A percentile compares a stretch with the other conserved stretches of the same genome.
These are phyloP conservation scores for Cryptosula pallasiana DNA, from an alignment of 2,888 invertebrate species.

Conservation along the genomic window DNA sequence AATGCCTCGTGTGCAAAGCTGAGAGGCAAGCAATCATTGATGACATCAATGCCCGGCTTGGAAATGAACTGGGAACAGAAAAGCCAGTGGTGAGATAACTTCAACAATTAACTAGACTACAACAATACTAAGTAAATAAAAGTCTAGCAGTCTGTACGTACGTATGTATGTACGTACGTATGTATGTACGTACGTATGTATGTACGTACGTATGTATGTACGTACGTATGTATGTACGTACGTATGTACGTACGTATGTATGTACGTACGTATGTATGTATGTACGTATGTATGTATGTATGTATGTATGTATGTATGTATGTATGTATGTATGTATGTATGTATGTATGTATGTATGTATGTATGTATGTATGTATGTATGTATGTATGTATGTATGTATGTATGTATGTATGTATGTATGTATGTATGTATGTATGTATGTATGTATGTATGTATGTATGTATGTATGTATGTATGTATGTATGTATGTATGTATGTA, in stretches of 20 bases:
- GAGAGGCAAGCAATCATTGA: background rate
- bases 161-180: constrained; percentile 18
- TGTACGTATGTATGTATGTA: constrained; percentile 15
- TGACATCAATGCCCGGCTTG: too few species aligned
- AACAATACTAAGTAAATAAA: too few species aligned
- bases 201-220: constrained; percentile 18
- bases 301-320: constrained; percentile 21
- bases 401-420: constrained; percentile 21
- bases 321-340: constrained; percentile 22
- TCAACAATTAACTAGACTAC: too few species aligned
- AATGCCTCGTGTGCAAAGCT: background rate
- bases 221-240: constrained; percentile 22
- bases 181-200: constrained; percentile 11
- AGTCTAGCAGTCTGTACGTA: too few species aligned
- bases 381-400: constrained; percentile 16
- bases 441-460: constrained; percentile 22
- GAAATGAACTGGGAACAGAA: too few species aligned
- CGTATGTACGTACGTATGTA: constrained; percentile 20
- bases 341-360: constrained; percentile 22
- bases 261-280: constrained; percentile 16
- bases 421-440: constrained; percentile 22
- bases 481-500: constrained; percentile 22
- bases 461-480: constrained; percentile 22
- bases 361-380: constrained; percentile 22
- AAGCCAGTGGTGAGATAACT: too few species aligned